These are phyloP conservation scores for Notarius lentiginosus DNA, from an alignment of 2,113 vertebrate genomes.

Conservation along the genomic window DNA sequence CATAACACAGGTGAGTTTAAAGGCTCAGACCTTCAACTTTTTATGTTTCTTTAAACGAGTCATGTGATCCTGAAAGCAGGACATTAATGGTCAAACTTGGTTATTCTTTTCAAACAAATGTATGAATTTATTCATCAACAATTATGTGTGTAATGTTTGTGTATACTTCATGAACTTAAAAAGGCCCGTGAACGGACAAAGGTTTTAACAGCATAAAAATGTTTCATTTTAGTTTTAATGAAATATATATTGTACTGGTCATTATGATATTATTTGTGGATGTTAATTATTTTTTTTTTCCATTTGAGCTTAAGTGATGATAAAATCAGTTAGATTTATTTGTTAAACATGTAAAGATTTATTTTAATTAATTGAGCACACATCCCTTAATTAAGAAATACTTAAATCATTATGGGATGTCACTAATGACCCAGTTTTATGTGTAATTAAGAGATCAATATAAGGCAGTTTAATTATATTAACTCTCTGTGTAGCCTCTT, in stretches of 20 bases:
- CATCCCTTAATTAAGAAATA: constrained; percentile 29
- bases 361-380: constrained; percentile 26
- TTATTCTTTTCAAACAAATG: not conserved
- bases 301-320: not conserved
- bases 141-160: not conserved
- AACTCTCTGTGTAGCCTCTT: constrained; percentile 21
- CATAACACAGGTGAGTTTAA: constrained; percentile 79
- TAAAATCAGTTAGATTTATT: constrained; percentile 21
- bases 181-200: not conserved
- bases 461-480: constrained; percentile 30
- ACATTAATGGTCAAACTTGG: not conserved
- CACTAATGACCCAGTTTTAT: constrained; percentile 39
- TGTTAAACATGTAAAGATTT: not conserved
- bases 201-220: not conserved
- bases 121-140: not conserved
- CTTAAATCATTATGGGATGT: constrained; percentile 37
- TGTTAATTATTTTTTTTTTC: too few species aligned
- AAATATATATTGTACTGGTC: not conserved
- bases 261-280: not conserved
- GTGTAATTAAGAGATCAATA: constrained; percentile 46
- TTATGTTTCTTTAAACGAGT: not conserved
- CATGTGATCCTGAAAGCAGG: not conserved
- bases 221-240: not conserved
- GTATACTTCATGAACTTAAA: not conserved
- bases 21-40: not conserved